These are phyloP conservation scores for Oxygymnocypris stewartii DNA, from an alignment of 2,113 vertebrate genomes.

Conservation along the genomic window DNA sequence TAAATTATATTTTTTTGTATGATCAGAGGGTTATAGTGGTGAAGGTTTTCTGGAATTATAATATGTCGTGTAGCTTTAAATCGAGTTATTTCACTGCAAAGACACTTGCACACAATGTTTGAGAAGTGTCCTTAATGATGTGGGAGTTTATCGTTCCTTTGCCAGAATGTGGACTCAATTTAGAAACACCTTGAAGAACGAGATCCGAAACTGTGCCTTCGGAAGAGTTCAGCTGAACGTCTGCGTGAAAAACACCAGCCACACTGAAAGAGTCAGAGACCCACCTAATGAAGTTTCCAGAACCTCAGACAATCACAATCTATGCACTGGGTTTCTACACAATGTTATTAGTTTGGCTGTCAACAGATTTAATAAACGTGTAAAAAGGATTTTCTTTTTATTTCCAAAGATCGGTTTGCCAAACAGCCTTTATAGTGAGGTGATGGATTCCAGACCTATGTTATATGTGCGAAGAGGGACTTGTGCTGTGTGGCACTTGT, in stretches of 20 bases:
- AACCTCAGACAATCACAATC: conserved; percentile 43
- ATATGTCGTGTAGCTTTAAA: neutral
- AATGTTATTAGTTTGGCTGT: conserved; percentile 46
- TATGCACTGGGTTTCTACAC: conserved; percentile 26
- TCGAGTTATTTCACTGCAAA: conserved; percentile 15
- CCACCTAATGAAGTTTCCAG: conserved; percentile 47
- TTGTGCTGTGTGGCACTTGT: conserved; percentile 56
- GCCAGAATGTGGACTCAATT: conserved; percentile 19
- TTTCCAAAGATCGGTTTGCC: conserved; percentile 43
- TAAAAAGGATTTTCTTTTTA: conserved; percentile 41
- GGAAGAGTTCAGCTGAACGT: neutral
- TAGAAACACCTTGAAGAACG: conserved; percentile 41
- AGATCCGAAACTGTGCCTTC: neutral
- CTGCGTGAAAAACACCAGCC: neutral
- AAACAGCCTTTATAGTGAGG: conserved; percentile 50
- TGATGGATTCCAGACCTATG: conserved; percentile 45
- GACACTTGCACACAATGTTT: neutral
- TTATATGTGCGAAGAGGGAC: conserved; percentile 37
- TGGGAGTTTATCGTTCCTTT: neutral
- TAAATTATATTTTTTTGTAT: neutral
- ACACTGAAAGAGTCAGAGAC: no score
- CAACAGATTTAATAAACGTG: conserved; percentile 39
- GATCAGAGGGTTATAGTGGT: neutral
- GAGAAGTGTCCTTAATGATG: neutral
- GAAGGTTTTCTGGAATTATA: neutral